phyloP scores from a whole-genome alignment of 2,113 vertebrate species.

The Oxyruncus cristatus region DNA sequence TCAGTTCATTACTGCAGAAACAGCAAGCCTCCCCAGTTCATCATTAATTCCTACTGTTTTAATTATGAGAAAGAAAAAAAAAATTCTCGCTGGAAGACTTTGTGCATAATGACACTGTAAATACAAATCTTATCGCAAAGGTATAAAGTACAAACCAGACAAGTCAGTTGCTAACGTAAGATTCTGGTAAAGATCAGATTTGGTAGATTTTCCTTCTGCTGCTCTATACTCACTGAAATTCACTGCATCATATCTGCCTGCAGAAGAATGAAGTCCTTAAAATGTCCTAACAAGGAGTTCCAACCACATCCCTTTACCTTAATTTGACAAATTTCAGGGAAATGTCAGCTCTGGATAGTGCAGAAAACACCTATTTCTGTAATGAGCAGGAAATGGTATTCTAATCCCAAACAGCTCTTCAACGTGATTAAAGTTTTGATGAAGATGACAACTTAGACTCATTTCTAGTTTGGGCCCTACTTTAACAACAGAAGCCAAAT shows the following conservation, averaged over 20 bases:
- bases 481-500: not conserved
- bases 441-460: not conserved
- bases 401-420: not conserved
- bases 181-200: constrained; percentile 16
- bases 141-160: constrained; percentile 20
- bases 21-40: constrained; percentile 42
- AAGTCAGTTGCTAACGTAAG: not conserved
- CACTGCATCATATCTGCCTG: not conserved
- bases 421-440: not conserved
- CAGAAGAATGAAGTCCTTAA: not conserved
- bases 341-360: not conserved
- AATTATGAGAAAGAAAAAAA: constrained; percentile 60
- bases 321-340: constrained; percentile 40
- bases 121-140: constrained; percentile 44
- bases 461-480: not conserved
- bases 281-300: constrained; percentile 11
- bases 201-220: not conserved
- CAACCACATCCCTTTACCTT: not conserved
- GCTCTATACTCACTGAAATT: not conserved
- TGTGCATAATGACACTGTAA: constrained; percentile 63
- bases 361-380: not conserved
- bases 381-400: not conserved
- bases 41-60: constrained; percentile 72
- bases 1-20: constrained; percentile 64
- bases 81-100: constrained; percentile 34